Evolutionary conservation across 2,888 invertebrate genomes (phyloP).

Genomic region (Dexiosoma caninum): DNA sequence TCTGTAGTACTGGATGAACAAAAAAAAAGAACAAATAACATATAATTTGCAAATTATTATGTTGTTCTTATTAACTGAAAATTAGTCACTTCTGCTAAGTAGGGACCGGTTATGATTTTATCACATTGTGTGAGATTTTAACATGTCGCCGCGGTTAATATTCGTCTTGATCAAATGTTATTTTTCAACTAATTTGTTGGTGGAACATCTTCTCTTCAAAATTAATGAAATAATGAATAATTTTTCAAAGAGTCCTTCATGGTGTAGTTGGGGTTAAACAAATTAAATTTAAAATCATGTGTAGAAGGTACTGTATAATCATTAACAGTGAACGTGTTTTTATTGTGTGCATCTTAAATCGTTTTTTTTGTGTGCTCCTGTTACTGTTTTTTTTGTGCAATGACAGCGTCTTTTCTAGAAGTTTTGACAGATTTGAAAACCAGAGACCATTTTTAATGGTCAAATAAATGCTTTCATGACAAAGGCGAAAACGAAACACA

Average conservation of each 20-base stretch:
- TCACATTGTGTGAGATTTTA: too few species aligned
- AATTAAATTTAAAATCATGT: slow-evolving; percentile 24
- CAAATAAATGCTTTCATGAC: too few species aligned
- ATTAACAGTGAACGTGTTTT: slow-evolving; percentile 51
- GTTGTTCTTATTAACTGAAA: background rate
- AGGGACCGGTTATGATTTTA: too few species aligned
- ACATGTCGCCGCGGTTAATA: too few species aligned
- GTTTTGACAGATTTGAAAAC: background rate
- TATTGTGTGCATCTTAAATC: slow-evolving; percentile 24
- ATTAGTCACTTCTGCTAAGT: too few species aligned
- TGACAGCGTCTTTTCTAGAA: background rate
- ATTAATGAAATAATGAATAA: background rate
- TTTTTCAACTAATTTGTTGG: too few species aligned
- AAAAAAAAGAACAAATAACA: background rate
- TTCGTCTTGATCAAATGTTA: too few species aligned
- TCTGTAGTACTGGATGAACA: background rate
- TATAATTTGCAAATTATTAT: background rate
- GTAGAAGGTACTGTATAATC: slow-evolving; percentile 30
- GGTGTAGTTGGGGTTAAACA: slow-evolving; percentile 3
- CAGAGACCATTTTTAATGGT: background rate
- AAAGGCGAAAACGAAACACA: too few species aligned
- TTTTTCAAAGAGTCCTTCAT: background rate
- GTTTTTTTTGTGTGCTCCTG: slow-evolving; percentile 8
- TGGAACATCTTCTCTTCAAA: too few species aligned
- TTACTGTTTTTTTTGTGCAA: slow-evolving; percentile 10